phyloP scores from a whole-genome alignment of 92 coral and sea anemone genomes.

The Anthopleura xanthogrammica region DNA sequence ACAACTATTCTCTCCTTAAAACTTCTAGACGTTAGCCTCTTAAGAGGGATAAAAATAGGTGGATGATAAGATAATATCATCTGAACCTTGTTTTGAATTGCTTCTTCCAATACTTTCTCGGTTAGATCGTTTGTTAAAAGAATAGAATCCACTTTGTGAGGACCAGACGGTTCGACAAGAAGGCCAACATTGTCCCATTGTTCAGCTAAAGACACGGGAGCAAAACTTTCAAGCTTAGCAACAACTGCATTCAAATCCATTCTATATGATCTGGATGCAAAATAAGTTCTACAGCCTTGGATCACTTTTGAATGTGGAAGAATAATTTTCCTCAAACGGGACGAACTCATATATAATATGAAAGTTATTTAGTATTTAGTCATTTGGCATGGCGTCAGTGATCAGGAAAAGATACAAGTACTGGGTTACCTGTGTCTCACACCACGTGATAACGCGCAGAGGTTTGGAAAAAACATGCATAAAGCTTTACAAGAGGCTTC shows the following conservation, averaged over 20 bases:
- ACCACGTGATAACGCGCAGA: background rate
- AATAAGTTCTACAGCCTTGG: background rate
- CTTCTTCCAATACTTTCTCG: constrained; percentile 85
- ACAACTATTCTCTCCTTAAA: constrained; percentile 88
- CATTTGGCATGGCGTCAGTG: too few species aligned
- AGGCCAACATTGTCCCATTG: constrained; percentile 98
- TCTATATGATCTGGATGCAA: constrained; percentile 1
- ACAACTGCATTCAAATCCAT: constrained; percentile 85
- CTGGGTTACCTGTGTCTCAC: constrained; percentile 1
- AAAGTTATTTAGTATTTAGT: too few species aligned
- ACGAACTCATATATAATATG: background rate
- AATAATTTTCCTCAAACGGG: background rate
- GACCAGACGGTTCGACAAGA: constrained; percentile 84
- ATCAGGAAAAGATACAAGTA: background rate
- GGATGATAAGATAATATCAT: constrained; percentile 94
- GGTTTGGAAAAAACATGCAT: constrained; percentile 5
- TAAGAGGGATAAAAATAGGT: constrained; percentile 90
- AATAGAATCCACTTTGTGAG: constrained; percentile 71
- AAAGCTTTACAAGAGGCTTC: constrained; percentile 23
- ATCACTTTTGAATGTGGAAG: background rate
- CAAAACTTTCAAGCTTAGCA: constrained; percentile 64
- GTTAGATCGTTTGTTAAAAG: constrained; percentile 93
- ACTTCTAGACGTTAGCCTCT: constrained; percentile 61
- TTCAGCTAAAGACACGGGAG: constrained; percentile 87
- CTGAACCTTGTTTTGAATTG: constrained; percentile 64